Evolutionary conservation across 1,140 invertebrate genomes (phyloP).

Genomic region (Leucophenga varia): DNA sequence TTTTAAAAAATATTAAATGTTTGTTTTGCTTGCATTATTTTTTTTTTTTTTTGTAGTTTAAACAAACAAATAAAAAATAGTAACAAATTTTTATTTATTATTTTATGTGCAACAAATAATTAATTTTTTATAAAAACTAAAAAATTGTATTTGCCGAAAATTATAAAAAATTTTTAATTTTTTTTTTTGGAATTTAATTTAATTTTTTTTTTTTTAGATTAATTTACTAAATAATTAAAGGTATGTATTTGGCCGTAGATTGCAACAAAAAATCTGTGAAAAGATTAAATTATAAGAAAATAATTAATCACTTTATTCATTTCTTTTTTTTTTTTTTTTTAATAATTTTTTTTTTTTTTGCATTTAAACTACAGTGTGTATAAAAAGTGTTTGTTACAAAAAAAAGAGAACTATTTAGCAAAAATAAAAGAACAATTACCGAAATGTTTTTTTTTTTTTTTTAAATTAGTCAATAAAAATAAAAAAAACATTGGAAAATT

Average conservation of each 20-base stretch:
- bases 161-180: slow-evolving; percentile 12
- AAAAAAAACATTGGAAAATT: slow-evolving; percentile 20
- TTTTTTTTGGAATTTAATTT: slow-evolving; percentile 14
- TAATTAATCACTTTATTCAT: slow-evolving; percentile 36
- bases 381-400: no score
- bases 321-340: slow-evolving; percentile 11
- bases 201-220: slow-evolving; percentile 6
- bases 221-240: slow-evolving; percentile 34
- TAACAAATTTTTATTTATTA: no score
- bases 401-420: slow-evolving; percentile 36
- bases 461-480: slow-evolving; percentile 17
- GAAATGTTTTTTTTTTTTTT: no score
- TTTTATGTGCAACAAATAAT: slow-evolving; percentile 36
- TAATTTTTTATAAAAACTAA: slow-evolving; percentile 39
- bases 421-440: slow-evolving; percentile 16
- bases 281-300: slow-evolving; percentile 56
- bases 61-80: slow-evolving; percentile 11
- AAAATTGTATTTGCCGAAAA: slow-evolving; percentile 44
- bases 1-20: not conserved
- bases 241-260: slow-evolving; percentile 56
- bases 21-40: no score
- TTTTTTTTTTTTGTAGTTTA: slow-evolving; percentile 33
- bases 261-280: slow-evolving; percentile 57
- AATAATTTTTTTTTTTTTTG: slow-evolving; percentile 18
- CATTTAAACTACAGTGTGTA: no score